These are phyloP conservation scores for Campylorhamphus procurvoides DNA, from an alignment of 2,113 vertebrate species.

Conservation along the genomic window DNA sequence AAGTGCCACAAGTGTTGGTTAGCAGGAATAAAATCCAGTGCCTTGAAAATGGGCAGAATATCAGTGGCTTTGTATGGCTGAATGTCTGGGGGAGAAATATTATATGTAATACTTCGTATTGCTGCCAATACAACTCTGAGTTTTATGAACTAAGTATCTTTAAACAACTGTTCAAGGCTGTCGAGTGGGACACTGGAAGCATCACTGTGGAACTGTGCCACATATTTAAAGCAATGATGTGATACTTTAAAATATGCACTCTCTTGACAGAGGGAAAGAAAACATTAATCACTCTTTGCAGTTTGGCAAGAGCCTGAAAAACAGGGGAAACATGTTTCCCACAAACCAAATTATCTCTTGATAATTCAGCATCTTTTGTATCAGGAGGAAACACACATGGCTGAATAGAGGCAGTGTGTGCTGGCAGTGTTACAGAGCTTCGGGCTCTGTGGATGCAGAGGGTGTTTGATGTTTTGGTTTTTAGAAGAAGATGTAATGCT, in stretches of 20 bases:
- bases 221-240: neutral
- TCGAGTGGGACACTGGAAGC: neutral
- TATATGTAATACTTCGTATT: neutral
- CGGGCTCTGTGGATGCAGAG: neutral
- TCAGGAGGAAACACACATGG: neutral
- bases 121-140: neutral
- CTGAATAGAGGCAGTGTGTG: neutral
- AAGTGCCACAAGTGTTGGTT: neutral
- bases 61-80: neutral
- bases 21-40: neutral
- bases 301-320: neutral
- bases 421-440: neutral
- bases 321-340: neutral
- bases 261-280: neutral
- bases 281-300: slow-evolving; percentile 10
- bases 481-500: neutral
- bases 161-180: neutral
- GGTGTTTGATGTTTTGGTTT: neutral
- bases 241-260: slow-evolving; percentile 11
- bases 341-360: neutral
- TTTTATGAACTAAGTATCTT: neutral
- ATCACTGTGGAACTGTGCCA: neutral
- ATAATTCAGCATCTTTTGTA: neutral
- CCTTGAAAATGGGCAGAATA: neutral
- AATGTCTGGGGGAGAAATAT: neutral